These are phyloP conservation scores for Herpetotheres cachinnans DNA, from an alignment of 2,113 vertebrate species.

Conservation along the genomic window DNA sequence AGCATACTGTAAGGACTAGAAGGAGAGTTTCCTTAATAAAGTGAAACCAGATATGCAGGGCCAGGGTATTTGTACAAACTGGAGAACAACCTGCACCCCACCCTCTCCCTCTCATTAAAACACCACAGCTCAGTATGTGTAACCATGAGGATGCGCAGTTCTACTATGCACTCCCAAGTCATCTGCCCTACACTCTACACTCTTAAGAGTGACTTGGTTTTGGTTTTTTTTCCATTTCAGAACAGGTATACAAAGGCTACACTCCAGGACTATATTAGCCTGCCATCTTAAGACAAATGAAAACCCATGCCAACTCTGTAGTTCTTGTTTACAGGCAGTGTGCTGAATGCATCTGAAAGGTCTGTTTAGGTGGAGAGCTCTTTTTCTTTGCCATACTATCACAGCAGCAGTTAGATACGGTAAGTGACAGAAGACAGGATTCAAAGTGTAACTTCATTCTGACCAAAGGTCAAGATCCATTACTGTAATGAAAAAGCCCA, in stretches of 20 bases:
- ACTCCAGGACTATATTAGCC: background rate
- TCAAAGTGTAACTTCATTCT: background rate
- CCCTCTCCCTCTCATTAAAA: background rate
- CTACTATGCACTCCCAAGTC: background rate
- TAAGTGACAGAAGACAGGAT: background rate
- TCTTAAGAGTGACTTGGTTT: background rate
- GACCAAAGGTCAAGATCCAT: background rate
- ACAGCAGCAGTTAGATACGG: background rate
- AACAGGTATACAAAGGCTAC: background rate
- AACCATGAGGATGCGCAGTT: background rate
- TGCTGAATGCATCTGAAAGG: background rate
- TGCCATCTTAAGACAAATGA: background rate
- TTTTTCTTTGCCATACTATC: background rate
- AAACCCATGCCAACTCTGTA: background rate
- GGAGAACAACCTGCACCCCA: background rate
- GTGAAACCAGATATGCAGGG: background rate
- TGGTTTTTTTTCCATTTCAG: background rate
- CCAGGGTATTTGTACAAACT: background rate
- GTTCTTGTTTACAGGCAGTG: background rate
- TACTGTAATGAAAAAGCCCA: background rate
- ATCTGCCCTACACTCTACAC: background rate
- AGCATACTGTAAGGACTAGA: background rate
- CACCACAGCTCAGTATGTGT: background rate
- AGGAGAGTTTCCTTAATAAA: background rate
- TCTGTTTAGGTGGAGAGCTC: background rate